Evolutionary conservation across 2,797 vertebrate genomes (phyloP), one percentile per base, ranked within the genome.

Genomic region (Melanogrammus aeglefinus): DNA sequence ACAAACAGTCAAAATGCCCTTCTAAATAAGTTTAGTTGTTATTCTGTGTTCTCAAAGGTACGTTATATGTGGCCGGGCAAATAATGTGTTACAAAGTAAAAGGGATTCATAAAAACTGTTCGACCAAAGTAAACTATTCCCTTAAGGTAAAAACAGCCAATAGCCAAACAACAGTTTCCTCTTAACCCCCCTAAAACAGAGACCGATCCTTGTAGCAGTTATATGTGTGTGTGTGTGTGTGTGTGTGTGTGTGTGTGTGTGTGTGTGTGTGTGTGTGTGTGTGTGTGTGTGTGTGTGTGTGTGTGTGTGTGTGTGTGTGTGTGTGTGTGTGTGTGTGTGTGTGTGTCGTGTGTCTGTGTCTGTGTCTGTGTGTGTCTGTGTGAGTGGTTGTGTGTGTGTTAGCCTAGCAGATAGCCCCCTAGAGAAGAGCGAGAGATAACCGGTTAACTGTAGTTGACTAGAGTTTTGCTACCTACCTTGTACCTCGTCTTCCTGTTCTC

Each of bases 121-220:
- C 84, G 83, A 84, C 84, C 87, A 88, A 89, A 84, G 80, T 86
- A 85, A 86, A 83, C 51, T 4, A n/a, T 57, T 57, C 51, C 51
- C 51, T 57, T n/a, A n/a, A 57, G 47, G 18, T 57, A 21, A 57
- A 57, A 21, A 18, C 4, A 57, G 13, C 51, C 18, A 57, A 57
- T 57, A 57, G 51, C 51, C 57, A 24, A 66, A 8, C 57, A 66
- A 1, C 24, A 66, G 57, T 24, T n/a, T 66, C n/a, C 57, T 66
- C 57, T 66, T 24, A 27, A 10, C 8, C 18, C 57, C 57, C 57
- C n/a, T 1, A 57, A 57, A n/a, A 51, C 44, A 21, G 51, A 57
- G 57, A 27, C 6, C 57, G n/a, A 24, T 27, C 57, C 57, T 18
- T 39, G 38, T 39, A 39, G 38, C 38, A 39, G 7, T 10, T 44